Conservation (phyloP, 2,797 vertebrate genomes). For the Sciurus carolinensis region DNA sequence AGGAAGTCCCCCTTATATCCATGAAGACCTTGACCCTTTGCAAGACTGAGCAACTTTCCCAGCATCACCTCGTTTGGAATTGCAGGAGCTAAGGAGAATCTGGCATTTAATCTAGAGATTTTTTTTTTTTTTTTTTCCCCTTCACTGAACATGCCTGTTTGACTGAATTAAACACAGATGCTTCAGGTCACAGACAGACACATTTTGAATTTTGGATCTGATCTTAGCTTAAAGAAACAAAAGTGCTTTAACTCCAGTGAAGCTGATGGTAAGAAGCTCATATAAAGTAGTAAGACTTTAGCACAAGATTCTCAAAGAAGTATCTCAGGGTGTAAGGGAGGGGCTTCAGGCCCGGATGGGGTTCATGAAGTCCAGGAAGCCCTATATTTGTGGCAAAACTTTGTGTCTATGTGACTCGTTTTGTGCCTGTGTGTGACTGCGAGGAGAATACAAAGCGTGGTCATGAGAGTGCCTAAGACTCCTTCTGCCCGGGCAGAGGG, state of each 20-base stretch:
- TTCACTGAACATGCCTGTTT: neutral
- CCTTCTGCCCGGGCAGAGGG: accelerated
- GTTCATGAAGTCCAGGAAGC: neutral
- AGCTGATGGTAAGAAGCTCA: neutral
- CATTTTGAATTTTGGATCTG: constrained; percentile 32
- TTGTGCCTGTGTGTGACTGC: neutral
- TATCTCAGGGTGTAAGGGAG: neutral
- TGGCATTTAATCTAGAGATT: neutral
- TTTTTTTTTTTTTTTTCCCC: neutral
- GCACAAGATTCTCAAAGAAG: neutral
- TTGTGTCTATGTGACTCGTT: neutral
- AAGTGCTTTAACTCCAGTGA: neutral
- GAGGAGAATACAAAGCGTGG: neutral
- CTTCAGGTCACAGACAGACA: constrained; percentile 13
- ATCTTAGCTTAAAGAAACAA: constrained; percentile 43
- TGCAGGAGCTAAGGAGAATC: neutral
- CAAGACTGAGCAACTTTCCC: neutral
- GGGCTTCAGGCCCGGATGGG: neutral
- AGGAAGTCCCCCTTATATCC: neutral
- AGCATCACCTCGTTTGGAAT: neutral
- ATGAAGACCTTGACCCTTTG: neutral
- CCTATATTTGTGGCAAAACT: neutral
- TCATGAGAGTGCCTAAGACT: neutral
- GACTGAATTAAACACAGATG: constrained; percentile 55
- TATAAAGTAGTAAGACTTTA: neutral